A percentile compares a stretch with the other conserved stretches of the same genome.
These are phyloP conservation scores for Cephalopterus ornatus DNA, from an alignment of 2,113 vertebrate genomes.

Conservation along the genomic window DNA sequence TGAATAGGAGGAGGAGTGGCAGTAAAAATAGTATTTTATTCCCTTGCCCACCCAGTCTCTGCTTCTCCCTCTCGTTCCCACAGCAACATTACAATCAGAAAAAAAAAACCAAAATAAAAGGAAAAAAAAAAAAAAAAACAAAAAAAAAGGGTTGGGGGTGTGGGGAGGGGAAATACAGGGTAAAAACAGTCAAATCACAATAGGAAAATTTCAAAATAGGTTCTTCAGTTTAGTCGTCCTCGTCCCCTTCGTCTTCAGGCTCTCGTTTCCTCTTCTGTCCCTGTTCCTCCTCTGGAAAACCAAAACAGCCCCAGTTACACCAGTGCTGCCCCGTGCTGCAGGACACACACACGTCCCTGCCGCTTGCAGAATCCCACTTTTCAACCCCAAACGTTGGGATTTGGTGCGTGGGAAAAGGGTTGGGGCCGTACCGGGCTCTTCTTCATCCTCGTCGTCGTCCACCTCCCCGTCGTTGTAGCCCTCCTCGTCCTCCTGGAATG, in stretches of 20 bases:
- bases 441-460: constrained; percentile 85
- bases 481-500: constrained; percentile 84
- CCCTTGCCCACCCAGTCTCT: constrained; percentile 73
- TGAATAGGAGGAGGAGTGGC: constrained; percentile 71
- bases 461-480: constrained; percentile 85
- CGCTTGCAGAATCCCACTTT: too few species aligned
- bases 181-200: constrained; percentile 94
- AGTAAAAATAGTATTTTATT: constrained; percentile 82
- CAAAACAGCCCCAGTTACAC: not conserved
- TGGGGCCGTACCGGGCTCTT: constrained; percentile 70
- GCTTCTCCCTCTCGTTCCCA: constrained; percentile 83
- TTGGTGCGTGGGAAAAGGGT: not conserved
- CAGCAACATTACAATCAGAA: constrained; percentile 84
- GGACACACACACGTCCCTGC: not conserved
- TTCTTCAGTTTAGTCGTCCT: constrained; percentile 85
- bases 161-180: constrained; percentile 73
- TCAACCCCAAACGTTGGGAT: too few species aligned
- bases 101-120: too few species aligned
- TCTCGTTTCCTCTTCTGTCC: constrained; percentile 98
- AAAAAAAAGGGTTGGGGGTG: constrained; percentile 57
- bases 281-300: constrained; percentile 78
- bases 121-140: not conserved
- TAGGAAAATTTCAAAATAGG: constrained; percentile 77
- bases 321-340: not conserved
- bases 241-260: constrained; percentile 91